These are phyloP conservation scores for Entomyzon cyanotis DNA, from an alignment of 2,113 vertebrate genomes.

Conservation along the genomic window DNA sequence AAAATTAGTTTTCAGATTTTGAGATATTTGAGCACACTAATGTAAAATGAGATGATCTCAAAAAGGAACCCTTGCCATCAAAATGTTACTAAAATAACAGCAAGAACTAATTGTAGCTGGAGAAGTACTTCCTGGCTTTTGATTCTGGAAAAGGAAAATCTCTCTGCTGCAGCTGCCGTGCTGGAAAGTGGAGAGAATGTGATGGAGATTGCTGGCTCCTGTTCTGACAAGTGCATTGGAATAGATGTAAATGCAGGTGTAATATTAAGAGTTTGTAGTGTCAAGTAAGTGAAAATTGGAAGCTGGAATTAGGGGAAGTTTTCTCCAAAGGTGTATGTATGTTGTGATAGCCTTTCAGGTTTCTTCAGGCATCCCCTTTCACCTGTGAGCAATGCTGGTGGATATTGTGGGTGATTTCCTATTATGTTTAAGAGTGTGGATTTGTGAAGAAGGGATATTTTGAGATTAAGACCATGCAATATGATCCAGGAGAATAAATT, in stretches of 20 bases:
- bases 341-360: not conserved
- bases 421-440: not conserved
- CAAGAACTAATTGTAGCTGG: not conserved
- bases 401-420: not conserved
- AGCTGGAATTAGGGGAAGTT: not conserved
- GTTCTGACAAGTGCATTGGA: not conserved
- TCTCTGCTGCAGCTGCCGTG: not conserved
- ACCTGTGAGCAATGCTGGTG: not conserved
- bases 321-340: not conserved
- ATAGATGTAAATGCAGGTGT: not conserved
- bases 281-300: not conserved
- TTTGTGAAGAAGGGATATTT: not conserved
- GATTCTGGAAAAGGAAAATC: not conserved
- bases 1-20: not conserved
- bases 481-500: not conserved
- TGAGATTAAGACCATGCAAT: not conserved
- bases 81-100: not conserved
- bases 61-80: not conserved
- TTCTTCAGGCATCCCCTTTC: not conserved
- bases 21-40: not conserved
- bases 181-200: not conserved
- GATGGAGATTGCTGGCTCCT: not conserved
- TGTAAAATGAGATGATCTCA: not conserved
- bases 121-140: not conserved
- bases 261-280: not conserved